Conservation (phyloP, 1,140 invertebrate genomes). For the Whitmania pigra region DNA sequence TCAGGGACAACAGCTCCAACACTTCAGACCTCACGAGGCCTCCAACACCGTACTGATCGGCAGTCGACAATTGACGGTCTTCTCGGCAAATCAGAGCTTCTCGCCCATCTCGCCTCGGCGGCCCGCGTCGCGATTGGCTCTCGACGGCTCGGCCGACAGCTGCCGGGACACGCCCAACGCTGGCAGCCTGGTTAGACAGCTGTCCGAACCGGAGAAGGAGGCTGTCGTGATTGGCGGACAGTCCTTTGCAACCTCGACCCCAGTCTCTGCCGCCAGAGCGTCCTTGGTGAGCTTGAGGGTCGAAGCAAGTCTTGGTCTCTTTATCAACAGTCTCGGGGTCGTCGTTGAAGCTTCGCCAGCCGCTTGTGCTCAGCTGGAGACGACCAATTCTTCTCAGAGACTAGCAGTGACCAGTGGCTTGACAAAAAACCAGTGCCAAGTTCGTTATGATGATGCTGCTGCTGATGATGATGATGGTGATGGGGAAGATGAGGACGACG, state of each 20-base stretch:
- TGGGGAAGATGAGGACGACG: too few species aligned
- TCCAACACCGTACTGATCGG: too few species aligned
- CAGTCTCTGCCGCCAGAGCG: slow-evolving; percentile 28
- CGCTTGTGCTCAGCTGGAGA: too few species aligned
- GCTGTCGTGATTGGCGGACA: background rate
- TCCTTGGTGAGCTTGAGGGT: too few species aligned
- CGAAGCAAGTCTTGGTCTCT: too few species aligned
- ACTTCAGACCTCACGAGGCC: background rate
- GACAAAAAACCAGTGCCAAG: too few species aligned
- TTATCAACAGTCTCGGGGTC: too few species aligned
- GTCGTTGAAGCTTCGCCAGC: too few species aligned
- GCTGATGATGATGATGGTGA: too few species aligned
- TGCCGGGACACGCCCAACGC: slow-evolving; percentile 34
- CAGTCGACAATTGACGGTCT: slow-evolving; percentile 5
- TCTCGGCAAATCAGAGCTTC: slow-evolving; percentile 27
- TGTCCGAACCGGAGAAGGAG: background rate
- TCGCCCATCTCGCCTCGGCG: slow-evolving; percentile 40
- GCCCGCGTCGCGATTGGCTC: slow-evolving; percentile 27
- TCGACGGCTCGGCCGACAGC: slow-evolving; percentile 26
- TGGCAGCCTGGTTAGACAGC: slow-evolving; percentile 23
- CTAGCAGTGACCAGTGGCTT: too few species aligned
- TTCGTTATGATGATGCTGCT: too few species aligned
- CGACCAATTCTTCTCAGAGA: too few species aligned
- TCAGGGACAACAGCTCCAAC: slow-evolving; percentile 12
- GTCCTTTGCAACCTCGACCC: slow-evolving; percentile 36